phyloP scores from a whole-genome alignment of 1,140 invertebrate species.

The Pentalonia nigronervosa region DNA sequence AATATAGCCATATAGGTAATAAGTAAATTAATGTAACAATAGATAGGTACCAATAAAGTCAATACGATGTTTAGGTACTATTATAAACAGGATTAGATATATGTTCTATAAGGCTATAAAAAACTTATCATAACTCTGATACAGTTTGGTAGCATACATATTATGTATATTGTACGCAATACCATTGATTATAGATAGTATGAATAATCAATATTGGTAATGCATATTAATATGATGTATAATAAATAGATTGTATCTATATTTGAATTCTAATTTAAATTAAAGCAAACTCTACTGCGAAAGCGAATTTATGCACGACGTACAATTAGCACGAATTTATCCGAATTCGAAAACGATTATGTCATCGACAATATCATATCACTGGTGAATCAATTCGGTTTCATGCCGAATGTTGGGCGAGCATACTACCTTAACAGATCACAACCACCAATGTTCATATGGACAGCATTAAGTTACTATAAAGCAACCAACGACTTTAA shows the following conservation, averaged over 20 bases:
- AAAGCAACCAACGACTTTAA: constrained; percentile 71
- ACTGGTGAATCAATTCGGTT: constrained; percentile 73
- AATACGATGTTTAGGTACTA: neutral
- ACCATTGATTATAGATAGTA: too few relatives aligned
- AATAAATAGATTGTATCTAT: neutral
- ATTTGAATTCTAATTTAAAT: neutral
- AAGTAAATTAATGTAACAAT: neutral
- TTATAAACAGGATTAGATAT: too few relatives aligned
- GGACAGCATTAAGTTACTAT: constrained; percentile 78
- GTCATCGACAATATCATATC: constrained; percentile 75
- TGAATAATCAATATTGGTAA: too few relatives aligned
- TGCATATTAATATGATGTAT: too few relatives aligned
- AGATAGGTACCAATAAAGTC: neutral
- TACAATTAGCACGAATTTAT: constrained; percentile 81
- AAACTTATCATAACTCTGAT: too few relatives aligned
- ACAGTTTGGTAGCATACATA: too few relatives aligned
- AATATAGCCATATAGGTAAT: too few relatives aligned
- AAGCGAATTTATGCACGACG: constrained; percentile 79
- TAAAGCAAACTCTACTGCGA: constrained; percentile 80
- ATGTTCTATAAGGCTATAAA: too few relatives aligned
- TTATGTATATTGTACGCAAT: too few relatives aligned
- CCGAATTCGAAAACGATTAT: constrained; percentile 88
- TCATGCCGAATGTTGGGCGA: constrained; percentile 80
- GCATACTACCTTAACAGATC: constrained; percentile 79
- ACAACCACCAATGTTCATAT: constrained; percentile 82